These are phyloP conservation scores for Corvus cornix DNA, from an alignment of 2,113 vertebrate genomes.

Conservation along the genomic window DNA sequence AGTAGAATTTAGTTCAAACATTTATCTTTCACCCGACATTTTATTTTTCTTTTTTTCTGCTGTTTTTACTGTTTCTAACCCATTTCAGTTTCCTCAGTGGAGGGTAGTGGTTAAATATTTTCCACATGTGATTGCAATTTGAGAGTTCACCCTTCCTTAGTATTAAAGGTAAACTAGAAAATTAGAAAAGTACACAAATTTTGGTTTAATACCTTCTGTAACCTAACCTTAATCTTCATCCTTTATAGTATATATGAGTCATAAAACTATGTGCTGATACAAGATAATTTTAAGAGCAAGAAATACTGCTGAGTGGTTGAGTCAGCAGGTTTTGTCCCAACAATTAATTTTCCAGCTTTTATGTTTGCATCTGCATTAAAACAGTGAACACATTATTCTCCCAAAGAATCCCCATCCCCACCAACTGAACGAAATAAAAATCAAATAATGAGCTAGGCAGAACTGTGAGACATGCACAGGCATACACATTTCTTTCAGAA, in stretches of 20 bases:
- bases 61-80: neutral
- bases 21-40: neutral
- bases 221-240: neutral
- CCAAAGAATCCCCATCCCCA: neutral
- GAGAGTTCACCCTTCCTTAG: neutral
- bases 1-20: neutral
- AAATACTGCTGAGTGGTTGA: neutral
- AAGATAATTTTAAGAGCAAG: neutral
- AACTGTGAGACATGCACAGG: neutral
- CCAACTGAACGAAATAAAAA: neutral
- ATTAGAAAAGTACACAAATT: neutral
- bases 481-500: neutral
- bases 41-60: neutral
- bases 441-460: neutral
- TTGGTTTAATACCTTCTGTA: neutral
- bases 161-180: neutral
- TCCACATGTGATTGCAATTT: neutral
- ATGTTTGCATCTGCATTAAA: neutral
- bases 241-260: neutral
- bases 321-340: neutral
- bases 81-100: neutral
- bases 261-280: neutral
- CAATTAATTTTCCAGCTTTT: neutral
- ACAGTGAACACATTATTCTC: neutral
- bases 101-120: neutral